A percentile compares a stretch with the other conserved stretches of the same genome.
Evolutionary conservation across 2,797 vertebrate genomes (phyloP).

Genomic region (Chanos chanos): DNA sequence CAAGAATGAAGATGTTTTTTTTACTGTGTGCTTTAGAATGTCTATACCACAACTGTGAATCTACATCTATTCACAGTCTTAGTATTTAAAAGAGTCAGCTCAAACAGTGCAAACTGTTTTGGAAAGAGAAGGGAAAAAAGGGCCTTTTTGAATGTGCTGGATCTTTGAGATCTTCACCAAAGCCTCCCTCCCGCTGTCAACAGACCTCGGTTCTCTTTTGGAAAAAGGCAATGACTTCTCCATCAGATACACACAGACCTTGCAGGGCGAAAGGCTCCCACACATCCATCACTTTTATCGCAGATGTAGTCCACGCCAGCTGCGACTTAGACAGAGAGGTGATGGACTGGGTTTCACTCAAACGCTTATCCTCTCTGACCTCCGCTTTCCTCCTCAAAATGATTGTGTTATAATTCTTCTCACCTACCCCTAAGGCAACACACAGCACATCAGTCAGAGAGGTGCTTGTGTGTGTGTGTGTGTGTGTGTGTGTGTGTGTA

Average conservation of each 20-base stretch:
- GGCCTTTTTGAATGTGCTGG: too few relatives aligned
- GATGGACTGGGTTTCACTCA: constrained; percentile 35
- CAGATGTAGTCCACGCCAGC: constrained; percentile 35
- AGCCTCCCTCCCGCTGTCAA: too few relatives aligned
- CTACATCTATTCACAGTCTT: too few relatives aligned
- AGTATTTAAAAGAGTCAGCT: too few relatives aligned
- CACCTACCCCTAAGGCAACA: constrained; percentile 14
- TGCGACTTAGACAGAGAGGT: constrained; percentile 38
- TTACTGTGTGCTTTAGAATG: too few relatives aligned
- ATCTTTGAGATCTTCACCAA: too few relatives aligned
- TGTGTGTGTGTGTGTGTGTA: background rate
- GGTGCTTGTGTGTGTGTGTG: constrained; percentile 2
- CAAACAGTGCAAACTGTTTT: too few relatives aligned
- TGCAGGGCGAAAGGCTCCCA: constrained; percentile 19
- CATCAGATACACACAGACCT: constrained; percentile 25
- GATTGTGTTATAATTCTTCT: constrained; percentile 42
- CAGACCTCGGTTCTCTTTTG: too few relatives aligned
- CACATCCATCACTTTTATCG: constrained; percentile 45
- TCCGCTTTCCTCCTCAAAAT: constrained; percentile 39
- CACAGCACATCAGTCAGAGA: background rate
- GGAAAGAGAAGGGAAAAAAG: too few relatives aligned
- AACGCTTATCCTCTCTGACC: constrained; percentile 39
- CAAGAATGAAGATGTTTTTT: too few relatives aligned
- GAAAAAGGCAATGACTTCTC: constrained; percentile 4
- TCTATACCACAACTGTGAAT: too few relatives aligned